Base-by-base conservation (phyloP, 2,888 invertebrate genomes). In the Dynastes hyllus region DNA sequence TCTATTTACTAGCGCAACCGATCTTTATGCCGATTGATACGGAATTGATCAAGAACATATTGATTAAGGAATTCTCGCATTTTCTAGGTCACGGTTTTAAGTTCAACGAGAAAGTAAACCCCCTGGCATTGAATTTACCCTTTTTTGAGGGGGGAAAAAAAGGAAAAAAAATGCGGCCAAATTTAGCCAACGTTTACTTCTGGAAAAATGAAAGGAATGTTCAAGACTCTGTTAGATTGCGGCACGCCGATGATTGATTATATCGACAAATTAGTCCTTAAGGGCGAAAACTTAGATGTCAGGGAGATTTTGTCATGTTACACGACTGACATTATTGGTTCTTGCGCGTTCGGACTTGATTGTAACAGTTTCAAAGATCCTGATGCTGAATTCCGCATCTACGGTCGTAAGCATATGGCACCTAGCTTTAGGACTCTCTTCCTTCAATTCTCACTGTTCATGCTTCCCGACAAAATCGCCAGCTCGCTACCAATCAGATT, bases 31-130 rank as follows among this genome's bases (percentile, higher is more conserved):
- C 75, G 16, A 63, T 81, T 1, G 77, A 80, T 73, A 53, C 73
- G 9, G 81, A 79, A 70, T 77, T 80, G 53, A 63, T 83, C 37
- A 83, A 83, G 61, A 88, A 89, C 63, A 87, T 93, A 16, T 84
- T 93, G 83, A 90, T 91, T 40, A 91, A 90, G 81, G 92, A 93
- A 82, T 93, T 92, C 80, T 88, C 87, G 2, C 87, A 91, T 83
- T 93, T 93, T 80, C 90, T 91, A 84, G 92, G 92, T 77, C 91
- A 92, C 65, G 93, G 92, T 0, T 37, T 55, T 3, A 27, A 9
- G 11, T 32, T 40, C 1, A 40, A 79, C 40, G 76, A 53, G 13
- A 76, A 76, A 16, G n/a, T 45, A 1, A 69, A 79, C 13, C 79
- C 79, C 13, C 27, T 79, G 2, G 58, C 29, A 2, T 37, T 22